Percentiles rank a stretch among this genome's conserved stretches.
Evolutionary conservation across 2,113 vertebrate species (phyloP).

Genomic region (Terrapene triunguis): DNA sequence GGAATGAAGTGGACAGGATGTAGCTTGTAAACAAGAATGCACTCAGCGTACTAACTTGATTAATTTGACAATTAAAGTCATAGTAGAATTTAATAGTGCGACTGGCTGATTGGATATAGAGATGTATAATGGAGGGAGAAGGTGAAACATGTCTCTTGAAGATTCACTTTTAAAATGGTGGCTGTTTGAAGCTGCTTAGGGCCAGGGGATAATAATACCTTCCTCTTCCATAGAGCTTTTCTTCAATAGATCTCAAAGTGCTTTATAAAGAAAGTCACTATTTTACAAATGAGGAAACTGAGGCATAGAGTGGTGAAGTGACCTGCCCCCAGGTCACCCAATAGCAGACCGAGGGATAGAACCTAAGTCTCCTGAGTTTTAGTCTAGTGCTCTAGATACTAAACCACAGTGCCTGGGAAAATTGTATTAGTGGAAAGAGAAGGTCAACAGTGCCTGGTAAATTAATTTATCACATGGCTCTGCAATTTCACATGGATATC

Average conservation of each 20-base stretch:
- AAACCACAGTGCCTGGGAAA: neutral
- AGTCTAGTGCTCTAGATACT: neutral
- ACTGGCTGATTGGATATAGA: neutral
- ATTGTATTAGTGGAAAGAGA: neutral
- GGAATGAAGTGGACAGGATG: neutral
- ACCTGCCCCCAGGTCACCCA: neutral
- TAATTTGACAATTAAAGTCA: neutral
- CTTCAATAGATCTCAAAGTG: neutral
- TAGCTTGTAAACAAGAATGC: slow-evolving; percentile 13
- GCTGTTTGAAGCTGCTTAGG: neutral
- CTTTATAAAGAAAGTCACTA: neutral
- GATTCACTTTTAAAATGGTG: neutral
- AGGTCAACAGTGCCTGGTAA: neutral
- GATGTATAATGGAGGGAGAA: neutral
- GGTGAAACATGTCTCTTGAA: neutral
- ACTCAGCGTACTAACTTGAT: slow-evolving; percentile 13
- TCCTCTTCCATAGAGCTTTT: neutral
- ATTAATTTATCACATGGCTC: neutral
- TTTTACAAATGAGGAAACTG: neutral
- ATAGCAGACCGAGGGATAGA: neutral
- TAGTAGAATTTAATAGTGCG: neutral
- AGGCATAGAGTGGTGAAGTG: neutral
- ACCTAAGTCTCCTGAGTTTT: neutral
- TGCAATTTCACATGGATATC: neutral
- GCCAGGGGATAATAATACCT: neutral